Conservation (phyloP, 2,797 vertebrate genomes). For the Dipus sagitta region DNA sequence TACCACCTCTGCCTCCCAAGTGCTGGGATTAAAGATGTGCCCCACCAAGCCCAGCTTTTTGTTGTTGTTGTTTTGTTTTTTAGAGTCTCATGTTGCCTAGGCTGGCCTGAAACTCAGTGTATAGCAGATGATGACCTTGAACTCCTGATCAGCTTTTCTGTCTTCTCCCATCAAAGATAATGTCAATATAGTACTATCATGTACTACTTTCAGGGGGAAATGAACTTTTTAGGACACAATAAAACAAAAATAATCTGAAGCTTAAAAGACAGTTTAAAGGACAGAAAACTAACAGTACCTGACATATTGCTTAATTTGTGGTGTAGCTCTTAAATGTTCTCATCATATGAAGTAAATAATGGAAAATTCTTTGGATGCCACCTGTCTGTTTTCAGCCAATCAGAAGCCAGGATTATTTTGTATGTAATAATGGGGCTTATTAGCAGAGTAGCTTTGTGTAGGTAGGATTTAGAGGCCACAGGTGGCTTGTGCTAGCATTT, state of each 20-base stretch:
- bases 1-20: no score
- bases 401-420: constrained; percentile 69
- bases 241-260: constrained; percentile 13
- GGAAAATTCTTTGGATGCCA: constrained; percentile 68
- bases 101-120: no score
- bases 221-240: not conserved
- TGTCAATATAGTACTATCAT: not conserved
- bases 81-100: no score
- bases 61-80: no score
- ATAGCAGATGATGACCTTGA: no score
- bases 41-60: no score
- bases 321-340: constrained; percentile 16
- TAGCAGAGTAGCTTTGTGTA: constrained; percentile 55
- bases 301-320: constrained; percentile 10
- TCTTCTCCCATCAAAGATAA: not conserved
- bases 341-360: constrained; percentile 75
- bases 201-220: not conserved
- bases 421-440: constrained; percentile 77
- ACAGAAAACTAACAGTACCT: not conserved
- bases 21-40: no score
- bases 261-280: constrained; percentile 22
- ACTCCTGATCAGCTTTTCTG: not conserved
- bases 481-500: not conserved
- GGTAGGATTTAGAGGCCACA: constrained; percentile 6
- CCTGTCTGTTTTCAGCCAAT: constrained; percentile 75